Evolutionary conservation across 2,888 invertebrate species (phyloP).

Genomic region (Drosophila tanythrix): DNA sequence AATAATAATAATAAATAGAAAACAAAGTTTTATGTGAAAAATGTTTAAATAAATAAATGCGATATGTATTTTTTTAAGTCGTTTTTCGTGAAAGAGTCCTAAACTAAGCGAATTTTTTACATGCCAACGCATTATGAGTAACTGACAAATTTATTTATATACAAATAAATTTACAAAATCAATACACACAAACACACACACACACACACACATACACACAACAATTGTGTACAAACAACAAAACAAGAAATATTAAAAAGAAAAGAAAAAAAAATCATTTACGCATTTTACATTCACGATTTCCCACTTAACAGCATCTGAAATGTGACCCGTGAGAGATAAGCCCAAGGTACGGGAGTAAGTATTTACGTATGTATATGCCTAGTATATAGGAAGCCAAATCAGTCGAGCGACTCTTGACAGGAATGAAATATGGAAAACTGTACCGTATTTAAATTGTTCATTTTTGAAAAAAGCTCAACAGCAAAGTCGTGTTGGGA

Average conservation of each 20-base stretch:
- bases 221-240: constrained; percentile 70
- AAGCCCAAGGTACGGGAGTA: constrained; percentile 16
- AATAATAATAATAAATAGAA: constrained; percentile 16
- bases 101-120: constrained; percentile 66
- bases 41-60: constrained; percentile 67
- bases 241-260: constrained; percentile 56
- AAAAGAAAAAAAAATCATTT: constrained; percentile 16
- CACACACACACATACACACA: constrained; percentile 60
- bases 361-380: neutral
- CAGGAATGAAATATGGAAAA: neutral
- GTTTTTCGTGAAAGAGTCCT: constrained; percentile 66
- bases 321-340: constrained; percentile 18
- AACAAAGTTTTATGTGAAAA: constrained; percentile 57
- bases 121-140: constrained; percentile 64
- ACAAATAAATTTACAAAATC: constrained; percentile 50
- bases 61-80: constrained; percentile 80
- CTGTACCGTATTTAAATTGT: neutral
- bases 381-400: constrained; percentile 2
- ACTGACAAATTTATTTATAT: constrained; percentile 68
- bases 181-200: constrained; percentile 31
- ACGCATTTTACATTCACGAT: constrained; percentile 12
- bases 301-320: constrained; percentile 5
- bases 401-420: neutral
- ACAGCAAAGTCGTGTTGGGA: neutral
- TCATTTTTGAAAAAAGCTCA: constrained; percentile 4